Conservation (phyloP, 2,113 vertebrate genomes). For the Sclerurus mexicanus region DNA sequence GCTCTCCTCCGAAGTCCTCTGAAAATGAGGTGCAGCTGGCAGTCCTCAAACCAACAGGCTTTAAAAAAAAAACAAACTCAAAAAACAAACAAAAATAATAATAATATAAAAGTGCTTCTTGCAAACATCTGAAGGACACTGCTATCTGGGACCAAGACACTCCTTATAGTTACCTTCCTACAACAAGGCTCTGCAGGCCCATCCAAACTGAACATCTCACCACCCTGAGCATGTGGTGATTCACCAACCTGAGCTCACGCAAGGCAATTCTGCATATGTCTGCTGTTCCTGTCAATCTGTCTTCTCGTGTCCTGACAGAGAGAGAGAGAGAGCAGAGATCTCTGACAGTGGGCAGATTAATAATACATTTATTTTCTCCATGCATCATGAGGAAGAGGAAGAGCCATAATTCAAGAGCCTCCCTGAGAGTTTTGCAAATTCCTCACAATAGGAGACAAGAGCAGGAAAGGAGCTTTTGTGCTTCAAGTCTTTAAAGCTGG, state of each 20-base stretch:
- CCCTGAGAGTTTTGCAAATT: constrained; percentile 46
- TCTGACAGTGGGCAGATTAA: constrained; percentile 47
- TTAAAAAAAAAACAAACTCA: not conserved
- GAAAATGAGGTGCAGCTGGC: not conserved
- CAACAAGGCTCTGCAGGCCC: not conserved
- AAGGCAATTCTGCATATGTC: not conserved
- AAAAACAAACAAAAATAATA: too few species aligned
- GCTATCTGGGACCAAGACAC: not conserved
- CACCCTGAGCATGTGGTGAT: not conserved
- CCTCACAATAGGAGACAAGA: constrained; percentile 22
- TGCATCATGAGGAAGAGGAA: constrained; percentile 54
- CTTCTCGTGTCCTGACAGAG: constrained; percentile 5
- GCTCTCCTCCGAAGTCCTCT: not conserved
- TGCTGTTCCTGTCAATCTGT: constrained; percentile 36
- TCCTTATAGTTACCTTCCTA: not conserved
- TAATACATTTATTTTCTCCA: constrained; percentile 54
- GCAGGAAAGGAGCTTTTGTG: not conserved
- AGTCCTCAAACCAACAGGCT: not conserved
- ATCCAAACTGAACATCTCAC: not conserved
- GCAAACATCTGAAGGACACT: not conserved
- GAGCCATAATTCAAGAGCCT: constrained; percentile 57
- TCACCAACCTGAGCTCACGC: not conserved
- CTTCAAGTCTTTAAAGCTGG: not conserved
- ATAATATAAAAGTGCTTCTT: not conserved
- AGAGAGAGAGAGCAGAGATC: constrained; percentile 25